Conservation (phyloP, 2,113 vertebrate genomes). For the Sitta europaea region DNA sequence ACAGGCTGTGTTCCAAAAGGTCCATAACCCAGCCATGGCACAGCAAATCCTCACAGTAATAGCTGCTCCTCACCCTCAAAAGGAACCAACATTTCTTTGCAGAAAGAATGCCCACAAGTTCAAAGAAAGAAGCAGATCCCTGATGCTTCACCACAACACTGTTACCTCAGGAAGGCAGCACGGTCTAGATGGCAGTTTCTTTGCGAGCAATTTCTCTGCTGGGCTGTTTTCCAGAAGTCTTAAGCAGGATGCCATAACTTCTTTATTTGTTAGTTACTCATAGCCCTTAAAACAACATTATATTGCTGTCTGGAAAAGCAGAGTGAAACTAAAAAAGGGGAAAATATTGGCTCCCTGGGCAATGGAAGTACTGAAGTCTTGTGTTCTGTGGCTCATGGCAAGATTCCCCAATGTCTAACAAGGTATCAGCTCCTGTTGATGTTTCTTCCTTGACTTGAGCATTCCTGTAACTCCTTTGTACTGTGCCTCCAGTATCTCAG, state of each 20-base stretch:
- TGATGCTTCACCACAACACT: rapidly evolving
- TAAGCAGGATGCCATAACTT: not conserved
- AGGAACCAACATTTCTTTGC: not conserved
- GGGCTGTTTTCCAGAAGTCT: not conserved
- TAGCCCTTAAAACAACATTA: not conserved
- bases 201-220: not conserved
- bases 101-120: not conserved
- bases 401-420: not conserved
- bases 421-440: not conserved
- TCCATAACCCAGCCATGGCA: rapidly evolving
- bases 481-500: not conserved
- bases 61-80: not conserved
- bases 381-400: not conserved
- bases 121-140: not conserved
- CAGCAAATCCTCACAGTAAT: not conserved
- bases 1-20: not conserved
- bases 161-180: not conserved
- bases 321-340: not conserved
- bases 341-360: not conserved
- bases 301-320: not conserved
- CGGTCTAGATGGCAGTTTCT: not conserved
- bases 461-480: not conserved
- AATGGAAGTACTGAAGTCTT: not conserved
- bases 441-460: not conserved
- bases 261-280: not conserved